Conservation (phyloP, 2,113 vertebrate species). For the Pomatostomus ruficeps region DNA sequence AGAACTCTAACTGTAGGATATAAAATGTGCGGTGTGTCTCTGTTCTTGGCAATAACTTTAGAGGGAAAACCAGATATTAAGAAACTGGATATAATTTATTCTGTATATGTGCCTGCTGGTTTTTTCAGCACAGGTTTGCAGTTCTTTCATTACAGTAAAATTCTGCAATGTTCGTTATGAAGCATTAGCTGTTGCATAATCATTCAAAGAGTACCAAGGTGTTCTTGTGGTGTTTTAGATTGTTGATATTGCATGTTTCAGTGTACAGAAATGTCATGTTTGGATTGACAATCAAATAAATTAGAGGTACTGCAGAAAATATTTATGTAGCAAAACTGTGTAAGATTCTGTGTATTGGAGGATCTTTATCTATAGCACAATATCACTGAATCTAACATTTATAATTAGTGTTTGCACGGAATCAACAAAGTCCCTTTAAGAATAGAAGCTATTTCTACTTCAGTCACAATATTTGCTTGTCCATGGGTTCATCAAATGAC, state of each 20-base stretch:
- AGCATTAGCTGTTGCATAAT: background rate
- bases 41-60: constrained; percentile 37
- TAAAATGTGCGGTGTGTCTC: constrained; percentile 42
- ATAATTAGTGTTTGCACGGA: background rate
- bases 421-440: background rate
- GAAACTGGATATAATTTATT: constrained; percentile 40
- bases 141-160: background rate
- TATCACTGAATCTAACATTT: background rate
- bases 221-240: background rate
- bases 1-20: constrained; percentile 62
- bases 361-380: background rate
- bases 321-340: background rate
- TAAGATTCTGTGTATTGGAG: background rate
- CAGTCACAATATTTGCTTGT: background rate
- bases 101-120: background rate
- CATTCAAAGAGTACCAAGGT: background rate
- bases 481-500: background rate
- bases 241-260: background rate
- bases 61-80: constrained; percentile 51
- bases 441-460: background rate
- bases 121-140: background rate
- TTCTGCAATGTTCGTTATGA: background rate
- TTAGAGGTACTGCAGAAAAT: background rate
- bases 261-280: background rate
- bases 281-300: background rate